Percentiles rank a stretch among this genome's conserved stretches.
Conservation (phyloP, 2,113 vertebrate genomes). For the Ameiurus melas region DNA sequence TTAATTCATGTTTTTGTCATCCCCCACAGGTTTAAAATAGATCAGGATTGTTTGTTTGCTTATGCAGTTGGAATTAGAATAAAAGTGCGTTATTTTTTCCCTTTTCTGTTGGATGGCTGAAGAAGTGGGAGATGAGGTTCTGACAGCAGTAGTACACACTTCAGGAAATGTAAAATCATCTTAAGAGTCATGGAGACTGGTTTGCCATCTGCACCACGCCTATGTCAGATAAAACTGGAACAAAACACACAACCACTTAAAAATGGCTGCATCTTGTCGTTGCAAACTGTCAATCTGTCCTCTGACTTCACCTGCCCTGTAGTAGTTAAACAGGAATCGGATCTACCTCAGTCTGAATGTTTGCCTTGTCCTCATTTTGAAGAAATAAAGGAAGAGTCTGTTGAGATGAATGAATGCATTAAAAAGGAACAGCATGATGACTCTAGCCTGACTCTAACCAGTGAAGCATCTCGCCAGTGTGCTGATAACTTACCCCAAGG, state of each 20-base stretch:
- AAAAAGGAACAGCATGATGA: slow-evolving; percentile 10
- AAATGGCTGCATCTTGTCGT: not conserved
- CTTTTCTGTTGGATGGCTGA: not conserved
- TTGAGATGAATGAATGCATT: slow-evolving; percentile 12
- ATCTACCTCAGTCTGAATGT: not conserved
- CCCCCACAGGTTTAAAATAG: not conserved
- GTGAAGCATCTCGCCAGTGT: not conserved
- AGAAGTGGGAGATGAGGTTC: not conserved
- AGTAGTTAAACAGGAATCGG: slow-evolving; percentile 28
- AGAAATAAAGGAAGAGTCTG: slow-evolving; percentile 23
- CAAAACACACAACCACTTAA: not conserved
- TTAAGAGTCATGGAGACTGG: slow-evolving; percentile 23
- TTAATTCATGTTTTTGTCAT: not conserved
- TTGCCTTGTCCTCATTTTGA: not conserved
- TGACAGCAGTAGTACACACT: not conserved
- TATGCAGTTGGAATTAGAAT: not conserved
- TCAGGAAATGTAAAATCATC: not conserved
- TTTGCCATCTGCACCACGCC: not conserved
- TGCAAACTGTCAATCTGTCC: not conserved
- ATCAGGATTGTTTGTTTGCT: not conserved
- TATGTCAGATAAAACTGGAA: not conserved
- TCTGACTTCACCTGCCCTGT: slow-evolving; percentile 3
- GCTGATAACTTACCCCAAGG: slow-evolving; percentile 21
- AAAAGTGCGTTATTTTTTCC: not conserved
- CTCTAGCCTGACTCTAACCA: not conserved